These are phyloP conservation scores for Syngnathus rostellatus DNA, from an alignment of 2,797 vertebrate species.

Conservation along the genomic window DNA sequence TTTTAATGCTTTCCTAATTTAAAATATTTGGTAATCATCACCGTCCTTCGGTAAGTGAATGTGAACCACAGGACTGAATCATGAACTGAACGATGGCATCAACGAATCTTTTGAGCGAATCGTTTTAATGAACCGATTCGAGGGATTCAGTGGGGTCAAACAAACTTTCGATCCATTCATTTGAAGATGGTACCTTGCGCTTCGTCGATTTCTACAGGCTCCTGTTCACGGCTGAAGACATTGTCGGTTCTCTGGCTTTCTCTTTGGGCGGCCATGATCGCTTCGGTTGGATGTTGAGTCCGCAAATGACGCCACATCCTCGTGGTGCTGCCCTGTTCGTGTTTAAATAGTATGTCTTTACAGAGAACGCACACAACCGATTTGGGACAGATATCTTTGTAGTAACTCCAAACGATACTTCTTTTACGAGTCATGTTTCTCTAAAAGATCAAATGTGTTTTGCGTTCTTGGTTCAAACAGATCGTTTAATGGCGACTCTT, in stretches of 20 bases:
- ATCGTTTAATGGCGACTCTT: background rate
- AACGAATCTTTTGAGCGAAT: background rate
- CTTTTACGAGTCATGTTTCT: constrained; percentile 45
- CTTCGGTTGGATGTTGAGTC: constrained; percentile 49
- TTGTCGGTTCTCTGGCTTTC: constrained; percentile 8
- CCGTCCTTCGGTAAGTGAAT: background rate
- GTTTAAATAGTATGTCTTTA: constrained; percentile 30
- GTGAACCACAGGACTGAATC: constrained; percentile 1
- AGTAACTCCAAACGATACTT: constrained; percentile 59
- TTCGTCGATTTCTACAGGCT: constrained; percentile 9
- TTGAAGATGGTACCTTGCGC: background rate
- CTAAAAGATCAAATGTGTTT: background rate
- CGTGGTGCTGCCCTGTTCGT: constrained; percentile 51
- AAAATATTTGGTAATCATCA: constrained; percentile 17
- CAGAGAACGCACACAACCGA: constrained; percentile 57
- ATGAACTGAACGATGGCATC: constrained; percentile 13
- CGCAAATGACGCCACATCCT: constrained; percentile 62
- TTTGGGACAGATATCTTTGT: constrained; percentile 34
- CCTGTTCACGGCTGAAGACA: background rate
- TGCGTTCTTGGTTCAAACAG: background rate
- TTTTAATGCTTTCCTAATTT: background rate
- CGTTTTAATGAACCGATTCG: background rate
- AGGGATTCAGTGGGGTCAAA: background rate
- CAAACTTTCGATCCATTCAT: background rate
- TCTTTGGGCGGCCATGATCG: constrained; percentile 19